Evolutionary conservation across 2,888 invertebrate species (phyloP), one percentile per base, ranked within the genome.

Genomic region (Synergus gifuensis): DNA sequence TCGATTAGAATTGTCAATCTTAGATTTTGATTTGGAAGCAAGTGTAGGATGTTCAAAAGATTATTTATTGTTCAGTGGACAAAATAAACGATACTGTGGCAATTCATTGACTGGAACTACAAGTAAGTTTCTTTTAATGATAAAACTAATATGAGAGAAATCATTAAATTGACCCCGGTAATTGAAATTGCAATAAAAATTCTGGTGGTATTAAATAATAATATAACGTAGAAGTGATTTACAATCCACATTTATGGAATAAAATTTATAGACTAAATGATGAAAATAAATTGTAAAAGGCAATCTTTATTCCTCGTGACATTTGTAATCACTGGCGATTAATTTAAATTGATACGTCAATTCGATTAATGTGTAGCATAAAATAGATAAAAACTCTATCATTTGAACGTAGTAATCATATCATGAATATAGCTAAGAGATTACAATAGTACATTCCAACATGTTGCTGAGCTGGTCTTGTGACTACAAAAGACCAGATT

Each of bases 1-100:
- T 83, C 88, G 87, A 60, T 83, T 93, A 46, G 89, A 91, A 80
- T 58, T 93, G 18, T 86, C 88, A 12, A 88, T 94, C 83, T 83
- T 90, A 18, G 93, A 93, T 85, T 94, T 94, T 82, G 89, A 93
- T 79, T 78, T 93, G 63, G 92, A 93, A 84, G 81, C 88, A 18
- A 93, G 93, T 82, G 84, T 81, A 12, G 88, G 90, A 63, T 94
- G 93, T 83, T 66, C 83, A 7, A 93, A 93, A 82, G 93, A 93
- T 86, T 93, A 92, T 86, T 83, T 93, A n/a, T 78, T 89, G 4
- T 87, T 93, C 22, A 85, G 83, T 36, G 89, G 86, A 54, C 89
- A 90, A 67, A 86, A 88, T 76, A 87, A 87, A 66, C 90, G 90
- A 86, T 93, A 92, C 83, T 94, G 93, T 83, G 93, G 93, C 28